Evolutionary conservation across 2,113 vertebrate genomes (phyloP).

Genomic region (Dromiciops gliroides): DNA sequence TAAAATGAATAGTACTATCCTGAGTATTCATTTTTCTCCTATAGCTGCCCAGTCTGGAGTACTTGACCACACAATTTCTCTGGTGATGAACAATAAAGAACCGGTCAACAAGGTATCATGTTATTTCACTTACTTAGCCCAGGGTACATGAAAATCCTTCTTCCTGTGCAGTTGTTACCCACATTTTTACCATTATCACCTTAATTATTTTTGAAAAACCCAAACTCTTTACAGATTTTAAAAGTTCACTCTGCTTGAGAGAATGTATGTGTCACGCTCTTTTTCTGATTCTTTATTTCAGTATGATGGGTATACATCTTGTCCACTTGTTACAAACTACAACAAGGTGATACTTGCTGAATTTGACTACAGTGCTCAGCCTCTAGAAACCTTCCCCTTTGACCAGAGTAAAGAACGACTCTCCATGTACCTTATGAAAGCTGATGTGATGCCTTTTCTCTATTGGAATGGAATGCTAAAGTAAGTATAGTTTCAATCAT

Average conservation of each 20-base stretch:
- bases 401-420: constrained; percentile 94
- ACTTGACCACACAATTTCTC: constrained; percentile 91
- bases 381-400: constrained; percentile 96
- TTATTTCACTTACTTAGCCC: not conserved
- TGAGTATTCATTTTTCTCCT: constrained; percentile 52
- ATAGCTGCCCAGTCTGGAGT: constrained; percentile 94
- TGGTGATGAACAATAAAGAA: constrained; percentile 90
- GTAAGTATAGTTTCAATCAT: constrained; percentile 80
- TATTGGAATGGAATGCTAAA: constrained; percentile 95
- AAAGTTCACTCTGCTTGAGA: not conserved
- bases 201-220: not conserved
- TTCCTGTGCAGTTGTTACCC: not conserved
- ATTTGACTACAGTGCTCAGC: constrained; percentile 92
- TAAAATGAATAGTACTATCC: not conserved
- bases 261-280: not conserved
- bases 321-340: constrained; percentile 94
- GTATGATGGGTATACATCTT: constrained; percentile 99
- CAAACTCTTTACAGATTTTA: not conserved
- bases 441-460: constrained; percentile 94
- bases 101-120: constrained; percentile 88
- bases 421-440: constrained; percentile 96
- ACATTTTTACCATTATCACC: constrained; percentile 18
- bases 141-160: not conserved
- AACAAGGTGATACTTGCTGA: constrained; percentile 95
- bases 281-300: constrained; percentile 76